Percentiles rank a stretch among this genome's conserved stretches.
Conservation (phyloP, 2,888 invertebrate species). For the Pandemis cinnamomeana region DNA sequence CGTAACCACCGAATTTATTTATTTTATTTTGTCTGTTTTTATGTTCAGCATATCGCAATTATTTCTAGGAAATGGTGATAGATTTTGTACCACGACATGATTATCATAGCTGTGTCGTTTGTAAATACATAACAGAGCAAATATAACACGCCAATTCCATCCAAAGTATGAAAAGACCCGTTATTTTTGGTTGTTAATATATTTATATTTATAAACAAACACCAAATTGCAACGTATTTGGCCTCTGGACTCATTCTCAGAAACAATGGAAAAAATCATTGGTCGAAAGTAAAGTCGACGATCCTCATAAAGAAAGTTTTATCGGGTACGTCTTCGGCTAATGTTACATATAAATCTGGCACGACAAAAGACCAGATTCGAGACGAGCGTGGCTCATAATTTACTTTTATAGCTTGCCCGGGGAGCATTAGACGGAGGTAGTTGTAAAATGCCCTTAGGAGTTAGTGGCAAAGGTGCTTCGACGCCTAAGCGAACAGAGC, state of each 20-base stretch:
- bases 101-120: no score
- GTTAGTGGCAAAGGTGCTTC: conserved; percentile 28
- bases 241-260: background rate
- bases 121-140: no score
- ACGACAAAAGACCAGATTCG: conserved; percentile 41
- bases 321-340: conserved; percentile 40
- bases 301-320: conserved; percentile 41
- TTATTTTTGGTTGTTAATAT: no score
- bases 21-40: no score
- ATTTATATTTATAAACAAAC: background rate
- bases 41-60: no score
- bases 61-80: no score
- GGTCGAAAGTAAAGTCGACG: conserved; percentile 22
- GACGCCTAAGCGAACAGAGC: conserved; percentile 9
- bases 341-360: conserved; percentile 44
- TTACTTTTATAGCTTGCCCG: conserved; percentile 43
- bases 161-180: no score
- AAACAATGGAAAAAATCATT: conserved; percentile 12
- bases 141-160: no score
- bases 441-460: conserved; percentile 39
- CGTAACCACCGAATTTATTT: no score
- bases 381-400: conserved; percentile 42
- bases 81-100: no score
- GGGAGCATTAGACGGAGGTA: conserved; percentile 36
- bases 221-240: background rate